phyloP scores from a whole-genome alignment of 2,797 vertebrate genomes.

The Stomatorhinus walkeri region DNA sequence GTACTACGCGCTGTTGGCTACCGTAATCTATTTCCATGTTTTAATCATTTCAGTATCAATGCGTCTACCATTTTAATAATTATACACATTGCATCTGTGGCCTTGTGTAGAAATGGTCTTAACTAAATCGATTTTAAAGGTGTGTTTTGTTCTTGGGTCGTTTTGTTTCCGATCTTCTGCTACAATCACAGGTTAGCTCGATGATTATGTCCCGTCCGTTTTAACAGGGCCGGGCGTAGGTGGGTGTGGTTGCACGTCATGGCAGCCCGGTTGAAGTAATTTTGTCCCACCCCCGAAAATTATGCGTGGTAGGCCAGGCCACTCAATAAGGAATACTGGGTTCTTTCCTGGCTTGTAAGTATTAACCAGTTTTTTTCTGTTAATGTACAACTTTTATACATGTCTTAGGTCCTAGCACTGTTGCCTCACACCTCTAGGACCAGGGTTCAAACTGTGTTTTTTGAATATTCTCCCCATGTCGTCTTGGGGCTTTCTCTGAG shows the following conservation, averaged over 20 bases:
- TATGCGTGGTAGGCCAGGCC: neutral
- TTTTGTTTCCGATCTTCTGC: neutral
- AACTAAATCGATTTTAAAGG: constrained; percentile 4
- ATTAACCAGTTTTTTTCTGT: neutral
- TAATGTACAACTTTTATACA: neutral
- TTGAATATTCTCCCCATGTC: neutral
- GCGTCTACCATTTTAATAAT: neutral
- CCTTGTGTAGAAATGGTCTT: neutral
- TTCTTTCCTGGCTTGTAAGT: neutral
- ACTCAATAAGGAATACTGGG: neutral
- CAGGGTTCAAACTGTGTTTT: neutral
- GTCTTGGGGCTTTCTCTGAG: neutral
- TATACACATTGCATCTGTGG: neutral
- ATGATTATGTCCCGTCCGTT: neutral
- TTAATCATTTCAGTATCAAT: neutral
- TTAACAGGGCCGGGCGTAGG: neutral
- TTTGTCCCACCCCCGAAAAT: neutral
- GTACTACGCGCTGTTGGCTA: neutral
- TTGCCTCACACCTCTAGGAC: neutral
- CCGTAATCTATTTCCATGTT: neutral
- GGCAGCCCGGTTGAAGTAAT: neutral
- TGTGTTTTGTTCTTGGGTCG: neutral
- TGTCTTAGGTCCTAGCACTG: neutral
- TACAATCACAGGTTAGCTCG: neutral
- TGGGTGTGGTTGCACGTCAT: neutral